Conservation (phyloP, 2,113 vertebrate genomes). For the Ia io region DNA sequence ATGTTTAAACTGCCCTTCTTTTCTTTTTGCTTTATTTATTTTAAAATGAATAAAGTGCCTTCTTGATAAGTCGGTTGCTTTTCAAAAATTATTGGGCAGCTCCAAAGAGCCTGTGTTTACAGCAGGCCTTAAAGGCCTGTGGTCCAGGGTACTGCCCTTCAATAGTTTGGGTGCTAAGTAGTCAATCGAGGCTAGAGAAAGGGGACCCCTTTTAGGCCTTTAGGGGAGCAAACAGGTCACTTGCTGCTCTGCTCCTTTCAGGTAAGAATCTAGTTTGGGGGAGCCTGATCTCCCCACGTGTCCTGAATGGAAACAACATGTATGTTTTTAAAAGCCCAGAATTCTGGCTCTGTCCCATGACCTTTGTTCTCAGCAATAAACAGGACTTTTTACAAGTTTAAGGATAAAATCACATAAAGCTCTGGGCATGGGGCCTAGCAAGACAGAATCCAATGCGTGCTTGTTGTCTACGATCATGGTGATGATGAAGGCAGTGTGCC, state of each 20-base stretch:
- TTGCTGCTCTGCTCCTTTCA: neutral
- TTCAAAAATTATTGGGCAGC: neutral
- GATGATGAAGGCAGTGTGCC: neutral
- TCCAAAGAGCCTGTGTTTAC: neutral
- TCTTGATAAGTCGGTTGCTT: neutral
- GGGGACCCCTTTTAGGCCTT: neutral
- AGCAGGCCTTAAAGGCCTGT: neutral
- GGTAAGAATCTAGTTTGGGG: neutral
- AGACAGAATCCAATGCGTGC: too few species aligned
- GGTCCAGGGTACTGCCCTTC: neutral
- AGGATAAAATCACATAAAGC: neutral
- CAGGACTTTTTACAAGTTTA: neutral
- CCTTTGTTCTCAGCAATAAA: neutral
- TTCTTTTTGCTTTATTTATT: neutral
- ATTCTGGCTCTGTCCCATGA: neutral
- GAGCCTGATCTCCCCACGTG: neutral
- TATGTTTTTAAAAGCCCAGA: neutral
- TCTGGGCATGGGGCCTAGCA: neutral
- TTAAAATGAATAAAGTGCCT: neutral
- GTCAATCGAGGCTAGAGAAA: neutral
- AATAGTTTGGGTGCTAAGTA: neutral
- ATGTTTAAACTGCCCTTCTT: neutral
- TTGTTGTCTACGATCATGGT: accelerated
- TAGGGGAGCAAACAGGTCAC: neutral
- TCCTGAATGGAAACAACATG: neutral